phyloP scores from a whole-genome alignment of 2,797 vertebrate species.

The Hipposideros larvatus region DNA sequence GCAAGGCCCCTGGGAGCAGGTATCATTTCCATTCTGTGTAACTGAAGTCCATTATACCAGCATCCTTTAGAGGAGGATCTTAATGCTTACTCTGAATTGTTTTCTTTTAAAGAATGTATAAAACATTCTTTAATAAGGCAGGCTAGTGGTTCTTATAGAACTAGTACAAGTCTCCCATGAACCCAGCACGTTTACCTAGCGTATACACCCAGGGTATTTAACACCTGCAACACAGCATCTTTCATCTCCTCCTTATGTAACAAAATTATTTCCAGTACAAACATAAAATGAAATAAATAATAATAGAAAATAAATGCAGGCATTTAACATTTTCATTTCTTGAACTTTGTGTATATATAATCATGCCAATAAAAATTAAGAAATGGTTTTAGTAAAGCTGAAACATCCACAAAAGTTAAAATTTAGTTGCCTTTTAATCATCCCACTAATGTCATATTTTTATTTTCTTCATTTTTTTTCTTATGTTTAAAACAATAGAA shows the following conservation, averaged over 20 bases:
- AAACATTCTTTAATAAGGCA: neutral
- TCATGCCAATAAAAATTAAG: neutral
- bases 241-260: neutral
- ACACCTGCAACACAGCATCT: neutral
- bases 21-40: neutral
- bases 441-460: neutral
- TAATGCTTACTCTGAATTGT: neutral
- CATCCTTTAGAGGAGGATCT: neutral
- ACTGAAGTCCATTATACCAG: neutral
- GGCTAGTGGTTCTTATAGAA: neutral
- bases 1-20: neutral
- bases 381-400: neutral
- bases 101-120: neutral
- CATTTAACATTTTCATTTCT: neutral
- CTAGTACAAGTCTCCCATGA: neutral
- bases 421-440: neutral
- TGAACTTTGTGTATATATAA: neutral
- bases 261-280: neutral
- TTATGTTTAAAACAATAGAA: conserved; percentile 40
- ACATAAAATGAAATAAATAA: conserved; percentile 30
- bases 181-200: neutral
- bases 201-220: neutral
- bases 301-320: neutral
- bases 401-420: conserved; percentile 32
- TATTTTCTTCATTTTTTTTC: neutral